phyloP scores from a whole-genome alignment of 1,140 invertebrate species.

The Ips typographus region DNA sequence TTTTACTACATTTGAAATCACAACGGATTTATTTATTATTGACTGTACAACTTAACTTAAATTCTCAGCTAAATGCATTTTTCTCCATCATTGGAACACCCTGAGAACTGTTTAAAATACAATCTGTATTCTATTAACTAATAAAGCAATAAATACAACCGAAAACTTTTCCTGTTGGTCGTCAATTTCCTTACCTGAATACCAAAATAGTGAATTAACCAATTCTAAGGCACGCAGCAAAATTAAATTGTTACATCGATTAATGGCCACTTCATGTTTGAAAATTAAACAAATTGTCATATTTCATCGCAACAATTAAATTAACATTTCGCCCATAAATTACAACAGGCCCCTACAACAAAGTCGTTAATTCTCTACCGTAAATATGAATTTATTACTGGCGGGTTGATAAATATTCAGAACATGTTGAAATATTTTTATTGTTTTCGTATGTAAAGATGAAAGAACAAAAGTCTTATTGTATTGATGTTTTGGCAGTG shows the following conservation, averaged over 20 bases:
- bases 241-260: slow-evolving; percentile 18
- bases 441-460: neutral
- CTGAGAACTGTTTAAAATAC: neutral
- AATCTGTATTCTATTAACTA: neutral
- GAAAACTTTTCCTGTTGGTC: slow-evolving; percentile 2
- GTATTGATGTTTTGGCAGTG: no score
- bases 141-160: neutral
- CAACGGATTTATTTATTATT: no score
- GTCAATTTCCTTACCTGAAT: slow-evolving; percentile 8
- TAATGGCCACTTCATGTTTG: slow-evolving; percentile 17
- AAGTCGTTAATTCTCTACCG: slow-evolving; percentile 9
- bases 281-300: slow-evolving; percentile 25
- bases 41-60: no score
- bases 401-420: slow-evolving; percentile 13
- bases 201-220: slow-evolving; percentile 9
- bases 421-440: slow-evolving; percentile 7
- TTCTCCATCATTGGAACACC: no score
- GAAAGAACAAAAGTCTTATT: no score
- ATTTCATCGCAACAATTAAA: slow-evolving; percentile 26
- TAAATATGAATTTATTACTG: slow-evolving; percentile 24
- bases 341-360: slow-evolving; percentile 14
- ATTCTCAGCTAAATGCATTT: no score
- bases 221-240: slow-evolving; percentile 4
- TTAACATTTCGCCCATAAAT: slow-evolving; percentile 23
- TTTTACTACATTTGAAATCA: no score